Conservation (phyloP, 2,888 invertebrate genomes). For the Ophonus ardosiacus region DNA sequence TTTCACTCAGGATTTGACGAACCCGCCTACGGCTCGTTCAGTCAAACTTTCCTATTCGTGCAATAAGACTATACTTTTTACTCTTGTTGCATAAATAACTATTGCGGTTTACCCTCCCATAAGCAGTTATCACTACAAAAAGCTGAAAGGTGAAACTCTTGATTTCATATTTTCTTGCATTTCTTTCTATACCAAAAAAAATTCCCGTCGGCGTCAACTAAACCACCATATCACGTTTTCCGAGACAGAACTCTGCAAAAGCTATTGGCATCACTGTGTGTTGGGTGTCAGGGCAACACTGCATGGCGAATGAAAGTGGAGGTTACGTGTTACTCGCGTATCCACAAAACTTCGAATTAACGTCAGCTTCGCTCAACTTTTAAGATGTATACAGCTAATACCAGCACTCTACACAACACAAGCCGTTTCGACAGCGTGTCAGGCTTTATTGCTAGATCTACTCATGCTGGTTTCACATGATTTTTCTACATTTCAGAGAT, state of each 20-base stretch:
- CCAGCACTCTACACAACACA: slow-evolving; percentile 2
- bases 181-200: too few species aligned
- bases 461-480: background rate
- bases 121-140: too few species aligned
- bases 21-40: too few species aligned
- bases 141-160: too few species aligned
- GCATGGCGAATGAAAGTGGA: background rate
- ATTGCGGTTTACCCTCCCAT: too few species aligned
- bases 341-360: slow-evolving; percentile 43
- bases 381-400: slow-evolving; percentile 32
- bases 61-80: too few species aligned
- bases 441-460: slow-evolving; percentile 5
- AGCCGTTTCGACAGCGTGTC: slow-evolving; percentile 9
- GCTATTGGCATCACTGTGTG: background rate
- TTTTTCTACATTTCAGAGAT: background rate
- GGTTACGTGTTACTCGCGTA: slow-evolving; percentile 3
- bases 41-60: too few species aligned
- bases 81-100: too few species aligned
- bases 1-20: too few species aligned
- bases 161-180: too few species aligned
- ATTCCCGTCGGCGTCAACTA: background rate
- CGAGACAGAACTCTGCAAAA: background rate
- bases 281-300: background rate
- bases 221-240: slow-evolving; percentile 4
- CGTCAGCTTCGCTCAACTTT: slow-evolving; percentile 36